Conservation (phyloP, 2,797 vertebrate species). For the Takifugu rubripes region DNA sequence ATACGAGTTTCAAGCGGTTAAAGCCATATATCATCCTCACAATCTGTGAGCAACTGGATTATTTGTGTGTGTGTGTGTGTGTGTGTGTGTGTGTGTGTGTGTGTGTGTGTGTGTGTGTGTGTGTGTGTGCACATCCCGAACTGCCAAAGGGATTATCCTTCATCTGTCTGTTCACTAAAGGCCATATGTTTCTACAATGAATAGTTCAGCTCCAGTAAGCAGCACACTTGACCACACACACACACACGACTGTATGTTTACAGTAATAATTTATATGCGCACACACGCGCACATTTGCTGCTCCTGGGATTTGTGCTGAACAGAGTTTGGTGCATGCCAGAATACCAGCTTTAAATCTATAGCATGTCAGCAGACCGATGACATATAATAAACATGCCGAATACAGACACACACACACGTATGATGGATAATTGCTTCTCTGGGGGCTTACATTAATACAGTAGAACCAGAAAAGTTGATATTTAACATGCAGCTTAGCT, state of each 20-base stretch:
- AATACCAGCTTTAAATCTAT: slow-evolving; percentile 58
- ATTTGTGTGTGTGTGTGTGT: slow-evolving; percentile 11
- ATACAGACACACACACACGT: not conserved
- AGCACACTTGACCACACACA: slow-evolving; percentile 7
- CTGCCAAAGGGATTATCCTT: slow-evolving; percentile 68
- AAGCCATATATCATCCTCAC: slow-evolving; percentile 1
- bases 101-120: not conserved
- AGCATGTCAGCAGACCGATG: slow-evolving; percentile 63
- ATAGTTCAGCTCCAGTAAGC: slow-evolving; percentile 39
- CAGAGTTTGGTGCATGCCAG: slow-evolving; percentile 49
- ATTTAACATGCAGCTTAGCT: not conserved
- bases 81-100: not conserved
- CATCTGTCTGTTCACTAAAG: slow-evolving; percentile 59
- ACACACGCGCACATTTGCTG: not conserved
- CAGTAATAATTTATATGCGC: slow-evolving; percentile 16
- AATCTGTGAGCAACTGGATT: slow-evolving; percentile 32
- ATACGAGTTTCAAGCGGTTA: slow-evolving; percentile 14
- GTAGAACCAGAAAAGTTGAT: slow-evolving; percentile 1
- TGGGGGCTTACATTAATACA: too few species aligned
- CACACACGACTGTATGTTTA: slow-evolving; percentile 23
- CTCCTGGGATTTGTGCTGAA: slow-evolving; percentile 41
- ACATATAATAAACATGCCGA: slow-evolving; percentile 59
- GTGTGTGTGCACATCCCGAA: slow-evolving; percentile 19
- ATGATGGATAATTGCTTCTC: slow-evolving; percentile 14
- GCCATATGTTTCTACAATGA: slow-evolving; percentile 71